Evolutionary conservation across 2,888 invertebrate species (phyloP), one percentile per base, ranked within the genome.

Genomic region (Tenthredo mesomela): DNA sequence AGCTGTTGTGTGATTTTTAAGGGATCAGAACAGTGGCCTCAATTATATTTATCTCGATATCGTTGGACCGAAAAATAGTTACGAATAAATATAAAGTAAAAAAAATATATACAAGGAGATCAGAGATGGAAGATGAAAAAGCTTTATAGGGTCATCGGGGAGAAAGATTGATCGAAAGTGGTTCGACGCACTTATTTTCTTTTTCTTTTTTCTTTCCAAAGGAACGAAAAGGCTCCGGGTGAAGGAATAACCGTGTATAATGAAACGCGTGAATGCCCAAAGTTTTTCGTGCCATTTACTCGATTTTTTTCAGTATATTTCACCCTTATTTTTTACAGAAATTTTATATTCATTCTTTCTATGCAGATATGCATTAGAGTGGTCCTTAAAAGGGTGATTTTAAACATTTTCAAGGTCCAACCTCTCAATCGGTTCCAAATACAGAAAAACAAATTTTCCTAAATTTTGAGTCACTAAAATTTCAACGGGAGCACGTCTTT

Each of bases 161-260:
- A n/a, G 73, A 47, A 75, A 47, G 75, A 75, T 75, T 75, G 21
- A 75, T 75, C 25, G 75, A 47, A 75, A 75, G 21, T 25, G 75
- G 75, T 12, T 25, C 47, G 47, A 47, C n/a, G 50, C 1, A 47
- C 47, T 25, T 47, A 12, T 21, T 43, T 43, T 37, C 7, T 54
- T 54, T n/a, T 54, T 54, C n/a, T n/a, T 54, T 4, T 50, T 6
- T 54, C 47, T 47, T 15, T 7, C 1, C 6, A 2, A 54, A 54
- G 54, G 54, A 54, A 54, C n/a, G 54, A 7, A 15, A 50, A 75
- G 50, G 50, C 47, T 47, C 21, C 50, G 5, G 21, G 40, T 25
- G 12, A 47, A 75, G 54, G 15, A 77, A 50, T 47, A 77, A 77
- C 77, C 77, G 77, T 54, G 25, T 33, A 33, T 54, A 33, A 77